Conservation (phyloP, 2,113 vertebrate species). For the Epinephelus cyanopodus region DNA sequence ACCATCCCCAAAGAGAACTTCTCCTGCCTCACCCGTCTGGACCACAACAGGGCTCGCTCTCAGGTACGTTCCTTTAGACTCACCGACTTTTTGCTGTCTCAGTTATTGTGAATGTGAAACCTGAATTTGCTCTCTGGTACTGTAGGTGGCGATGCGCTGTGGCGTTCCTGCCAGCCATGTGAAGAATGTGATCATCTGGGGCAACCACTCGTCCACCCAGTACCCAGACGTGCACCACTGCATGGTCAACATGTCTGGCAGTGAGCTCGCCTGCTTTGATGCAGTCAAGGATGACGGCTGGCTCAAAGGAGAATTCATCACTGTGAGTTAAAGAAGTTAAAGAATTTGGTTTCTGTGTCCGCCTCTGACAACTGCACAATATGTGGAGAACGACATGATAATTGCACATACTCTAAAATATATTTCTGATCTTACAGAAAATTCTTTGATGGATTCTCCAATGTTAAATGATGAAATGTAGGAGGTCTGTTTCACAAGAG, state of each 20-base stretch:
- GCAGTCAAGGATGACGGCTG: conserved; percentile 95
- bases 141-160: conserved; percentile 93
- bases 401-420: too few species aligned
- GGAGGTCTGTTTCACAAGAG: too few species aligned
- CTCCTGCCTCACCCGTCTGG: conserved; percentile 97
- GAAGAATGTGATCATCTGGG: conserved; percentile 98
- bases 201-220: conserved; percentile 98
- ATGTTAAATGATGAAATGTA: too few species aligned
- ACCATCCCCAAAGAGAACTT: conserved; percentile 99
- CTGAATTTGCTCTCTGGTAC: background rate
- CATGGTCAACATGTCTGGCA: conserved; percentile 89
- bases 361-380: too few species aligned
- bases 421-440: too few species aligned
- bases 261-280: conserved; percentile 90
- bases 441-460: too few species aligned
- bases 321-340: conserved; percentile 85
- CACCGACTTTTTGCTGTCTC: background rate
- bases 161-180: conserved; percentile 90
- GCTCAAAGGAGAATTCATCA: conserved; percentile 96
- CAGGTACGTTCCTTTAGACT: conserved; percentile 82
- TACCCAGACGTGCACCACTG: conserved; percentile 97
- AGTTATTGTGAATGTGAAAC: background rate
- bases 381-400: too few species aligned
- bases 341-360: too few species aligned
- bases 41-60: conserved; percentile 97